Conservation (phyloP, 2,888 invertebrate species). For the Tipula vernalis region DNA sequence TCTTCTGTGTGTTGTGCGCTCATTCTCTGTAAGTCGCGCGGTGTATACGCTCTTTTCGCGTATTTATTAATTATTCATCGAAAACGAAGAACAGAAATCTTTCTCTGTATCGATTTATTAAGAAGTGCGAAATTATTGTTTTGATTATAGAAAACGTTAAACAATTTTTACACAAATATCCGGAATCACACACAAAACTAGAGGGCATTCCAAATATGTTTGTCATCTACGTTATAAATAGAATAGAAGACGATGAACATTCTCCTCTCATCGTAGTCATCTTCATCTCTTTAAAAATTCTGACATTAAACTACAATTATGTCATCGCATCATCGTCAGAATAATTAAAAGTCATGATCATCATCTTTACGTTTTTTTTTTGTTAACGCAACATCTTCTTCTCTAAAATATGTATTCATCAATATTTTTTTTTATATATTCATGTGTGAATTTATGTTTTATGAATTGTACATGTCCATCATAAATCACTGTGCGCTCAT, state of each 20-base stretch:
- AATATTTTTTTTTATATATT: not conserved
- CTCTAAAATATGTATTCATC: not conserved
- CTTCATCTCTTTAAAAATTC: not conserved
- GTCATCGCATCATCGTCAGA: not conserved
- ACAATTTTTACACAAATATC: not conserved
- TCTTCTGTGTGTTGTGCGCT: not conserved
- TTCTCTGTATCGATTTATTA: not conserved
- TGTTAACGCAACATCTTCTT: not conserved
- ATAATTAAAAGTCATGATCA: conserved; percentile 4
- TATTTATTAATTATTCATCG: not conserved
- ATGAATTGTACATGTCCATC: not conserved
- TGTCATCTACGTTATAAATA: not conserved
- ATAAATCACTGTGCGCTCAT: not conserved
- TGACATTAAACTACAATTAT: not conserved
- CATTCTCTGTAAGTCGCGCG: not conserved
- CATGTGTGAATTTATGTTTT: not conserved
- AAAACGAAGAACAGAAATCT: not conserved
- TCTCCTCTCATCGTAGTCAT: not conserved
- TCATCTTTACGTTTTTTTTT: not conserved
- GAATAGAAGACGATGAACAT: not conserved
- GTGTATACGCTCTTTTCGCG: not conserved
- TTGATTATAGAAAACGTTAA: not conserved
- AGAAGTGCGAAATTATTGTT: not conserved
- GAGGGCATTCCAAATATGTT: not conserved
- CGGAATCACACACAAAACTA: not conserved